Evolutionary conservation across 2,113 vertebrate species (phyloP), one percentile per base, ranked within the genome.

Genomic region (Garra rufa): DNA sequence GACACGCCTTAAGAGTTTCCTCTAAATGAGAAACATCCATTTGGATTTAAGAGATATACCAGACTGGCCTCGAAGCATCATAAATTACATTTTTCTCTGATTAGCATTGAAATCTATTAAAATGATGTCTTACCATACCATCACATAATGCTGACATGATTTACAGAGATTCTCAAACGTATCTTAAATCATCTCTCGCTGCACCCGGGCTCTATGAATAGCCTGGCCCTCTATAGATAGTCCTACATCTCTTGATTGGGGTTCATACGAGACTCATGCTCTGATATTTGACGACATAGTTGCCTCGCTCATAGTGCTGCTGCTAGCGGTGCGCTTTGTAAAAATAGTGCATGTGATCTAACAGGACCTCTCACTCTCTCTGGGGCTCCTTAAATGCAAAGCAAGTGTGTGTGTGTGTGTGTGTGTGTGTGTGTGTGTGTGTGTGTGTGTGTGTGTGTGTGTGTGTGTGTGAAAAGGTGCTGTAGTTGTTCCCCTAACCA

Each of bases 301-400:
- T 84, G 44, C 63, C 6, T 57, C 44, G 43, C 43, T 82, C 24
- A 41, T 28, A 59, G 71, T 21, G 17, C 84, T 81, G 69, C n/a
- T 59, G 55, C 81, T 7, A 67, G 85, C 77, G 28, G 48, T 44
- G 74, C 4, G 9, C 77, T 34, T 76, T 59, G 59, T 84, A 88
- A 86, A 88, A 88, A 88, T 88, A 86, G 77, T 86, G 71, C 71
- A 71, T 61, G 76, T 65, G 52, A 76, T 85, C 71, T 82, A 21
- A 24, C 86, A 28, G 79, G 71, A 69, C 21, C 46, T 84, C n/a
- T 76, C 13, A 55, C 44, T 79, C 28, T 87, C n/a, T 82, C 59
- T 28, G 38, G 65, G 14, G 9, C 80, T 55, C 59, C 67, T 38
- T 71, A 41, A 52, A 52, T 46, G 9, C 67, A 30, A 17, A 65